A percentile compares a stretch with the other conserved stretches of the same genome.
These are phyloP conservation scores for Hippocampus zosterae DNA, from an alignment of 2,113 vertebrate species.

Conservation along the genomic window DNA sequence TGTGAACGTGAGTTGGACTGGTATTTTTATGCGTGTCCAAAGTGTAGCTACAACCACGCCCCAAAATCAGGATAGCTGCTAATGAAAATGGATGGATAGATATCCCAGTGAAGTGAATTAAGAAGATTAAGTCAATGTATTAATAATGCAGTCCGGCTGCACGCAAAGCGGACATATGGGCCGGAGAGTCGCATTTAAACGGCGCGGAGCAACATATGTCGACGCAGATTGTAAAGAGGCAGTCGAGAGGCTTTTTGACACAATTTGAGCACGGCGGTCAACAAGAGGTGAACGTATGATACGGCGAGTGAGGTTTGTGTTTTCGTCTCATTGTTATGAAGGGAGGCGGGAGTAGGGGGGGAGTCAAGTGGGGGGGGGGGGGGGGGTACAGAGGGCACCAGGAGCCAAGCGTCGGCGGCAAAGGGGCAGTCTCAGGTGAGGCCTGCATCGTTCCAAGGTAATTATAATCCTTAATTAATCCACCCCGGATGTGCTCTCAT, in stretches of 20 bases:
- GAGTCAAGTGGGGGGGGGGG: not conserved
- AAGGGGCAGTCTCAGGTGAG: slow-evolving; percentile 63
- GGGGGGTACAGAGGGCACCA: slow-evolving; percentile 46
- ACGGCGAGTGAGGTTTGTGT: slow-evolving; percentile 35
- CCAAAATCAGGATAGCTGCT: not conserved
- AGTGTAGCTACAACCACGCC: too few relatives aligned
- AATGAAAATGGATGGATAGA: not conserved
- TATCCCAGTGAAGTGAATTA: not conserved
- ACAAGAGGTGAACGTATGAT: slow-evolving; percentile 40
- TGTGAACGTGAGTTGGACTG: too few relatives aligned
- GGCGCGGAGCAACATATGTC: slow-evolving; percentile 5
- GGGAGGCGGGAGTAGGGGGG: slow-evolving; percentile 28
- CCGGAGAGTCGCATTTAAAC: slow-evolving; percentile 4
- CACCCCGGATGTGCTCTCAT: slow-evolving; percentile 61
- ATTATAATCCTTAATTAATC: slow-evolving; percentile 76
- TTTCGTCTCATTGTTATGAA: slow-evolving; percentile 32
- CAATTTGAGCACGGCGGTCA: slow-evolving; percentile 23
- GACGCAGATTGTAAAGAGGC: slow-evolving; percentile 7
- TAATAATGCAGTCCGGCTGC: not conserved
- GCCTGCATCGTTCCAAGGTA: slow-evolving; percentile 60
- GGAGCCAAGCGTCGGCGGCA: slow-evolving; percentile 38
- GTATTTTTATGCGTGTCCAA: too few relatives aligned
- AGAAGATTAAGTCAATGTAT: not conserved
- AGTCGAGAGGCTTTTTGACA: slow-evolving; percentile 34
- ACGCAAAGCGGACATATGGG: not conserved